These are phyloP conservation scores for Ptychadena robeensis DNA, from an alignment of 2,797 vertebrate genomes.

Conservation along the genomic window DNA sequence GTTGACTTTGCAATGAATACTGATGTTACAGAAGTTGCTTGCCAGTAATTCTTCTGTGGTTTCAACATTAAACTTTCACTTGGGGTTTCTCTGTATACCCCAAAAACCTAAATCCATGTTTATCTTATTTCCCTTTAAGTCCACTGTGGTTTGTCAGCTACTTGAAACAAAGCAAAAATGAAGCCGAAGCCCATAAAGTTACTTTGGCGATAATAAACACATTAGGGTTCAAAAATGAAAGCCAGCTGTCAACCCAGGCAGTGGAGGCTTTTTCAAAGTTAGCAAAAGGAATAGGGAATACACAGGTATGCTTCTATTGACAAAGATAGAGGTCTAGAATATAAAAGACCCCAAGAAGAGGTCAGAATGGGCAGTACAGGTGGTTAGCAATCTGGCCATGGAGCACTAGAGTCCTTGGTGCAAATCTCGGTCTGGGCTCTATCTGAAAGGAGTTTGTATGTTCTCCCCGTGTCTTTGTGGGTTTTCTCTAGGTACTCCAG, in stretches of 20 bases:
- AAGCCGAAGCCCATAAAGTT: neutral
- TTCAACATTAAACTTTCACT: constrained; percentile 19
- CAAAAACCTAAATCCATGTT: constrained; percentile 2
- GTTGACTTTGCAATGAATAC: constrained; percentile 2
- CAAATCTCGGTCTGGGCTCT: no score
- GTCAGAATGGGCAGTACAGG: no score
- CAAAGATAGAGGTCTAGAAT: neutral
- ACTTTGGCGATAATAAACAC: neutral
- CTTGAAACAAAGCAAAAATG: constrained; percentile 1
- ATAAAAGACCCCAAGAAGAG: neutral
- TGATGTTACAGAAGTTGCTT: constrained; percentile 19
- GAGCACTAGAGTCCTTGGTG: no score
- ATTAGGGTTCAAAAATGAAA: neutral
- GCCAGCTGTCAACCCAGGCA: neutral
- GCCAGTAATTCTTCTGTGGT: constrained; percentile 22
- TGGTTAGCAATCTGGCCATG: no score
- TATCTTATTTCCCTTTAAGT: constrained; percentile 22
- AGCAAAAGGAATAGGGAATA: neutral
- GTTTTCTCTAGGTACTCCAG: no score
- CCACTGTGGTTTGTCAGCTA: constrained; percentile 23
- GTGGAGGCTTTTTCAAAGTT: neutral
- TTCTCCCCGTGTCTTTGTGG: no score
- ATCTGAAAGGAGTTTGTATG: no score
- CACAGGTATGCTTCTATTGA: neutral
- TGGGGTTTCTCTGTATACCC: constrained; percentile 33